Conservation (phyloP, 2,113 vertebrate species). For the Xenus cinereus region DNA sequence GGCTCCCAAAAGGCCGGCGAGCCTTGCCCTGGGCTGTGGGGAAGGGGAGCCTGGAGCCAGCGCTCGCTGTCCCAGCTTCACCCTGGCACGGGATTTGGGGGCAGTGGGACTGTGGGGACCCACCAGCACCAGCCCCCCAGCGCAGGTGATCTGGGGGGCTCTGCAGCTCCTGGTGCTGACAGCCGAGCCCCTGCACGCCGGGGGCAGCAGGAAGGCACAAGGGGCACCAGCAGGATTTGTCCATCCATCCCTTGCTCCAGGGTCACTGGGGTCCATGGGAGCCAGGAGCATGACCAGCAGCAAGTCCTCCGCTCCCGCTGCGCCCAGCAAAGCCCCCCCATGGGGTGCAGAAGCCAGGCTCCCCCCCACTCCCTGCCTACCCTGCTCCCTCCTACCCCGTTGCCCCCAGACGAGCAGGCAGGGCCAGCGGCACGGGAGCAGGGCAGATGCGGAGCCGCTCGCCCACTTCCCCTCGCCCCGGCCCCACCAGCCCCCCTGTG, state of each 20-base stretch:
- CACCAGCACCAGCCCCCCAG: accelerated
- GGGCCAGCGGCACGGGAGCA: accelerated
- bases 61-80: background rate
- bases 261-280: accelerated
- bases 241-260: accelerated
- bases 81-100: accelerated
- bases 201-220: background rate
- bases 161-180: background rate
- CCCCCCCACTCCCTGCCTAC: background rate
- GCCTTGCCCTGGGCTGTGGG: accelerated
- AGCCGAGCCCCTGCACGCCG: accelerated
- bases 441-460: accelerated
- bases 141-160: accelerated
- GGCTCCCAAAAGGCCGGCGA: accelerated
- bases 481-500: background rate
- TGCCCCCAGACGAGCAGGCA: background rate
- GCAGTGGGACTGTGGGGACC: background rate
- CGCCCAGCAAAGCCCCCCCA: accelerated
- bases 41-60: background rate
- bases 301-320: accelerated
- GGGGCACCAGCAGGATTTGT: accelerated
- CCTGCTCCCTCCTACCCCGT: accelerated
- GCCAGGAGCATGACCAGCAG: background rate
- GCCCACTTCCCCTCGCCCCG: accelerated
- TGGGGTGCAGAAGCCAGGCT: accelerated